phyloP scores from a whole-genome alignment of 2,888 invertebrate genomes.

The Tridacna crocea region DNA sequence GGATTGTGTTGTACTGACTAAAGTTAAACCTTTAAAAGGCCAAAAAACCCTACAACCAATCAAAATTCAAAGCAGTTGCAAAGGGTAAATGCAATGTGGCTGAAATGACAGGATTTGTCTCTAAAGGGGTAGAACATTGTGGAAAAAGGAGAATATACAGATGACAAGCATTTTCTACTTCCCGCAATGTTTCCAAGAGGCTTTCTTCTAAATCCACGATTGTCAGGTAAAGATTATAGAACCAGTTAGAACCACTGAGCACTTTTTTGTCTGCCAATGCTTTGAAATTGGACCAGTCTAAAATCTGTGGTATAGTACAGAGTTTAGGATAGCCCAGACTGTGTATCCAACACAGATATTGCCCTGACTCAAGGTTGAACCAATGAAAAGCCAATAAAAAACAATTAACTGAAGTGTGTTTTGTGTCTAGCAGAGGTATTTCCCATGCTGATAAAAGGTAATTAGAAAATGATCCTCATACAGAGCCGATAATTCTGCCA shows the following conservation, averaged over 20 bases:
- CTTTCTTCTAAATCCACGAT: no score
- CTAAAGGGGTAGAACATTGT: not conserved
- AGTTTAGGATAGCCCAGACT: not conserved
- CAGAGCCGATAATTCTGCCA: slow-evolving; percentile 1
- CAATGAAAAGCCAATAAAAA: slow-evolving; percentile 18
- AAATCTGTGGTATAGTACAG: no score
- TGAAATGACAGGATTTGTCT: not conserved
- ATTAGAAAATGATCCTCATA: slow-evolving; percentile 20
- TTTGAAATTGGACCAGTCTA: not conserved
- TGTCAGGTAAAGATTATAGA: not conserved
- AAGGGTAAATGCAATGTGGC: no score
- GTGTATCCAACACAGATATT: not conserved
- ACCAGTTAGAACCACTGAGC: not conserved
- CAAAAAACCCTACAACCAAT: no score
- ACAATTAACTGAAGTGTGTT: slow-evolving; percentile 24
- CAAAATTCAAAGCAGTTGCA: no score
- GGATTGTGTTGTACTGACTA: no score
- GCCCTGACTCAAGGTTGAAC: slow-evolving; percentile 8
- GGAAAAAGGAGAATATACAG: not conserved
- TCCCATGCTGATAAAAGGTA: slow-evolving; percentile 18
- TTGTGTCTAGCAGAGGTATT: slow-evolving; percentile 15
- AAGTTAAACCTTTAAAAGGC: no score
- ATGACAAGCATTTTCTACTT: not conserved
- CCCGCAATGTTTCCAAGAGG: not conserved
- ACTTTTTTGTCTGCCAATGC: not conserved